Base-by-base conservation (phyloP, 37 sponge, comb jelly and placozoan genomes). In the Oopsacas minuta region DNA sequence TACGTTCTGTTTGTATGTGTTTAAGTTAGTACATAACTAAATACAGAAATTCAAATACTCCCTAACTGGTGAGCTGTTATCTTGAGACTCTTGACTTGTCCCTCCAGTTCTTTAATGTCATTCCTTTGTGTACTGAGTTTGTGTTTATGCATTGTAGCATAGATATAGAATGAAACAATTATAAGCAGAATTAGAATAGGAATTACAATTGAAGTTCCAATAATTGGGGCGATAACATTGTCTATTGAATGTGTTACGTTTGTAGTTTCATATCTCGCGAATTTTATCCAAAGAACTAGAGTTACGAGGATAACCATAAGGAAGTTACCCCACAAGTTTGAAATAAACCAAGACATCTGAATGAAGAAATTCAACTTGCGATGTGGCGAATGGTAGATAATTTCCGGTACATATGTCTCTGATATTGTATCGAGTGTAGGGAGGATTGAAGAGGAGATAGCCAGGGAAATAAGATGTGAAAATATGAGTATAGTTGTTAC, bases 121-220 rank as follows among this genome's bases (percentile, higher is more conserved):
- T 61, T 61, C 30, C 30, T 61, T 34, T 61, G 75, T 32, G 22
- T 61, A 61, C 28, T 61, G 32, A 61, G 20, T 12, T n/a, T 61
- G 75, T 61, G 75, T 61, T 61, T 61, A n/a, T 61, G 7, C 75
- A 61, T 61, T 61, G 75, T 61, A 25, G 75, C 75, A n/a, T 61
- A 61, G 30, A 61, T 61, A 61, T 61, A 61, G 22, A 61, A 61
- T 34, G 75, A 61, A 3, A 61, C 30, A 25, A 61, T 61, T 10
- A 61, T 61, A n/a, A 61, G 75, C 1, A 61, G 5, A 5, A 61
- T 7, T 25, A 61, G 75, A 20, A 61, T 61, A 5, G 75, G 75
- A 34, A 61, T 5, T 7, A 61, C 75, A 61, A 61, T 3, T 7
- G 75, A 20, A 61, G 75, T 61, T n/a, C 75, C 75, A 32, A 61